phyloP scores from a whole-genome alignment of 2,888 invertebrate genomes.

The Drosophila subquinaria region DNA sequence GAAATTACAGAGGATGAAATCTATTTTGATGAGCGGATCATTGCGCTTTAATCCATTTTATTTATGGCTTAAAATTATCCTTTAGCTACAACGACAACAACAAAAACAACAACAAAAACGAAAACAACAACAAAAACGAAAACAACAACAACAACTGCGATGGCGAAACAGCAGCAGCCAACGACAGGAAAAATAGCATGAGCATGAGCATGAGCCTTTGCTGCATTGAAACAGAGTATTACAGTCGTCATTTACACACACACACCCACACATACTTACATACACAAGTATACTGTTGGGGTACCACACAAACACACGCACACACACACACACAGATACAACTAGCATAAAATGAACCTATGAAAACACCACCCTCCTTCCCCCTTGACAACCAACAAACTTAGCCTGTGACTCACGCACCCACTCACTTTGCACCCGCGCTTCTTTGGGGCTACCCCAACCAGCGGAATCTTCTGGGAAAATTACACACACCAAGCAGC shows the following conservation, averaged over 20 bases:
- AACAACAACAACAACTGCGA: constrained; percentile 35
- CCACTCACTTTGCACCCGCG: constrained; percentile 39
- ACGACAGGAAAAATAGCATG: constrained; percentile 49
- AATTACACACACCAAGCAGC: constrained; percentile 46
- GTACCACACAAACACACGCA: constrained; percentile 9
- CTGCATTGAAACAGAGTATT: constrained; percentile 57
- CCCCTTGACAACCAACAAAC: constrained; percentile 18
- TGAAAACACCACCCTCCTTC: constrained; percentile 38
- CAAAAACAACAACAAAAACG: constrained; percentile 45
- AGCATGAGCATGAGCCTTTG: constrained; percentile 38
- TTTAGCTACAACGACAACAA: constrained; percentile 59
- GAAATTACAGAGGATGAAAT: constrained; percentile 57
- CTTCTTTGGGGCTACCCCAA: constrained; percentile 36
- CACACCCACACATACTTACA: constrained; percentile 26
- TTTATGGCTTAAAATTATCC: constrained; percentile 82
- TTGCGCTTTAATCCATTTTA: constrained; percentile 82
- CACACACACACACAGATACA: constrained; percentile 25
- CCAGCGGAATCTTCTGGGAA: constrained; percentile 55
- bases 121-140: constrained; percentile 46
- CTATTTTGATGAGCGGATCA: constrained; percentile 78
- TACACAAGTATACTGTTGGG: constrained; percentile 19
- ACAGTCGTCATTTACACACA: constrained; percentile 60
- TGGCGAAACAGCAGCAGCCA: constrained; percentile 45
- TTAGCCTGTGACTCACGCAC: constrained; percentile 47
- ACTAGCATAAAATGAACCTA: constrained; percentile 54